phyloP scores from a whole-genome alignment of 1,140 invertebrate species.

The Megalonaias nervosa region DNA sequence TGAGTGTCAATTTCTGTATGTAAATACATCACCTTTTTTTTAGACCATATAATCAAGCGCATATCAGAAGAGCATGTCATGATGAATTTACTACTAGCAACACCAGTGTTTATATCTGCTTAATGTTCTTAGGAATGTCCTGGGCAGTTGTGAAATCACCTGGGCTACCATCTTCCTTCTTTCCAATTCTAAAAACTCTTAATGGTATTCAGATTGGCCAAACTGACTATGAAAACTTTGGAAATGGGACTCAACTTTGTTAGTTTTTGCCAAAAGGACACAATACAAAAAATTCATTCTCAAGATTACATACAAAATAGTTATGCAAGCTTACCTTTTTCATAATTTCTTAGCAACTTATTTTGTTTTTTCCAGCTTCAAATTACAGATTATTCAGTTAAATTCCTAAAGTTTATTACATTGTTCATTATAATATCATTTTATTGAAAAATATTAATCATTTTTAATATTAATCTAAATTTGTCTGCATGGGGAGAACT shows the following conservation, averaged over 20 bases:
- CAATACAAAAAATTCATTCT: no score
- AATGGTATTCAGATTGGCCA: conserved; percentile 80
- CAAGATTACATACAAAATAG: no score
- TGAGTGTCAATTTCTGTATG: conserved; percentile 81
- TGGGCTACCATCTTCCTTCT: conserved; percentile 83
- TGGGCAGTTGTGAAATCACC: conserved; percentile 78
- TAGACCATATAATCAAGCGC: conserved; percentile 59
- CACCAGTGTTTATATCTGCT: conserved; percentile 83
- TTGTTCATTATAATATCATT: no score
- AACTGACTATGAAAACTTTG: conserved; percentile 83
- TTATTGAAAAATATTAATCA: no score
- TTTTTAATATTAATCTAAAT: no score
- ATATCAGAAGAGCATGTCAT: conserved; percentile 84
- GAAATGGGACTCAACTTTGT: conserved; percentile 18
- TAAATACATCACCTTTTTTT: conserved; percentile 75
- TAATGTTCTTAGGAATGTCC: conserved; percentile 83
- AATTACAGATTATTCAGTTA: no score
- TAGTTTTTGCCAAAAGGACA: neutral
- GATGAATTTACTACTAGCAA: conserved; percentile 87
- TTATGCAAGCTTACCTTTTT: no score
- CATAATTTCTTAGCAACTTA: no score
- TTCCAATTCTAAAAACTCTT: conserved; percentile 88
- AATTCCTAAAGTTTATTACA: no score
- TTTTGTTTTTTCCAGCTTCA: no score
- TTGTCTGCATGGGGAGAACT: no score